phyloP scores from a whole-genome alignment of 92 coral and sea anemone genomes.

The Umimayanthus chanpuru region DNA sequence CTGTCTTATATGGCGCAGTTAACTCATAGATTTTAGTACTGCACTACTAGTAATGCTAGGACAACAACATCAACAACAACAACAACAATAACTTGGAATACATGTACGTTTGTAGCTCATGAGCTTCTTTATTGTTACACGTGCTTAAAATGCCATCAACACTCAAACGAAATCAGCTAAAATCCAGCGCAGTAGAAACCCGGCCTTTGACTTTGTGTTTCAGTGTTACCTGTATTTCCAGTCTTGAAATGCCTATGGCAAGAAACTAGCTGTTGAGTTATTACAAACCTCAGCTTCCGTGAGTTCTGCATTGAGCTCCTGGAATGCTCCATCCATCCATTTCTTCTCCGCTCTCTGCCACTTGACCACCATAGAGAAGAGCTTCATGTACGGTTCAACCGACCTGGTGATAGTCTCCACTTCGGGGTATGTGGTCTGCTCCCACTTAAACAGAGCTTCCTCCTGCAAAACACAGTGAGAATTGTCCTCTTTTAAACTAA shows the following conservation, averaged over 20 bases:
- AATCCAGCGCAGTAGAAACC: neutral
- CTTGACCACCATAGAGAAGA: conserved; percentile 89
- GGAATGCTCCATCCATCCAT: conserved; percentile 92
- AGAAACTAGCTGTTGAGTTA: neutral
- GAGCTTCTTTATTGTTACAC: no score
- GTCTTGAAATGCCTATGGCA: neutral
- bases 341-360: conserved; percentile 94
- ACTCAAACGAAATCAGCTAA: neutral
- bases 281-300: conserved; percentile 92
- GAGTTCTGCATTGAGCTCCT: conserved; percentile 88
- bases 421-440: conserved; percentile 94
- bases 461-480: conserved; percentile 60
- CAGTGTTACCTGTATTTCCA: neutral
- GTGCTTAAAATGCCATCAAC: neutral
- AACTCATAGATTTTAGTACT: no score
- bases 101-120: no score
- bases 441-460: conserved; percentile 98
- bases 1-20: no score
- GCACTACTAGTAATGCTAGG: no score
- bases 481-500: neutral
- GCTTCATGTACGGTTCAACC: conserved; percentile 95
- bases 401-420: conserved; percentile 85
- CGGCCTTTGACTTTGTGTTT: neutral
- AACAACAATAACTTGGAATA: no score
- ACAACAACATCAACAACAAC: neutral